Conservation (phyloP, 2,888 invertebrate genomes). For the Hypolimnas misippus region DNA sequence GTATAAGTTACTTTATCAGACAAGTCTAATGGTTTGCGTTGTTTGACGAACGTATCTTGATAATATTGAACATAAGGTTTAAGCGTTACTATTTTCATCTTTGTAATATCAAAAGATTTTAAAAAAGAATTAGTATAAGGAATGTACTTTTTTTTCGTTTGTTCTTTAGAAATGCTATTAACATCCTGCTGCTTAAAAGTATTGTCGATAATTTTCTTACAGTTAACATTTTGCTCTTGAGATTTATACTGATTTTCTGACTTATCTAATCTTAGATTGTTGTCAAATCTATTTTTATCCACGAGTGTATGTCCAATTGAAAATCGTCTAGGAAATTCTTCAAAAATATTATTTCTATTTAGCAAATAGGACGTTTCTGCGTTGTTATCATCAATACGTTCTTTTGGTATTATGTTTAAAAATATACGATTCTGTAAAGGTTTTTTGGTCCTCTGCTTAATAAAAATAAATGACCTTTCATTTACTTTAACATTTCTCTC, state of each 20-base stretch:
- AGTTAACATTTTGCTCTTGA: background rate
- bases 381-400: background rate
- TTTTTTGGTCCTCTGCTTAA: conserved; percentile 58
- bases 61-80: background rate
- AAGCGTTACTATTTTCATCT: background rate
- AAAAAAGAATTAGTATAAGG: background rate
- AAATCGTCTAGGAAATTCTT: conserved; percentile 26
- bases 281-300: conserved; percentile 17
- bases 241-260: background rate
- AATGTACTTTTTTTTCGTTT: conserved; percentile 11
- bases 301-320: conserved; percentile 15
- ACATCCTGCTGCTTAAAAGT: background rate
- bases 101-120: background rate
- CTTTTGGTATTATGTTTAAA: conserved; percentile 10
- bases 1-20: background rate
- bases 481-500: conserved; percentile 55
- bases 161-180: background rate
- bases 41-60: background rate
- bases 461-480: conserved; percentile 65
- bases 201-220: background rate
- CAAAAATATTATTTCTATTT: conserved; percentile 21
- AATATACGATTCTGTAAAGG: conserved; percentile 12
- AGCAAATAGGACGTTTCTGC: conserved; percentile 13
- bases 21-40: background rate
- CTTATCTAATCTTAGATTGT: background rate